Evolutionary conservation across 2,113 vertebrate species (phyloP), one percentile per base, ranked within the genome.

Genomic region (Rhabdornis inornatus): DNA sequence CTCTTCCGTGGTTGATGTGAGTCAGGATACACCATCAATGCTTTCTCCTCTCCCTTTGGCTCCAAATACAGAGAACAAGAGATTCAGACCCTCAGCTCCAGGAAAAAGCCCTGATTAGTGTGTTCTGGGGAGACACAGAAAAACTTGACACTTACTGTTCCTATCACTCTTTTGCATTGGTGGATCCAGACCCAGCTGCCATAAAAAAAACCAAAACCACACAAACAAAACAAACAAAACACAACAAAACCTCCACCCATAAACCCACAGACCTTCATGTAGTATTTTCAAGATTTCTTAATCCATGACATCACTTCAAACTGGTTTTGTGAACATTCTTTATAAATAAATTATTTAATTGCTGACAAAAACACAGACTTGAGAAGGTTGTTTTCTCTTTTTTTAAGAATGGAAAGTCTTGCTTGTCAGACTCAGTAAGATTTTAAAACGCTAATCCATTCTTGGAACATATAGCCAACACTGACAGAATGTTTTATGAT

Each of bases 401-500:
- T 53, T 53, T 52, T 55, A 39, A 60, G 64, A 85, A 40, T 20
- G 18, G 42, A 69, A 86, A 77, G 21, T n/a, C 9, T 37, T 71
- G 42, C 24, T 71, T 59, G 39, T 80, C 70, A 79, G 59, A 61
- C 22, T 44, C 16, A n/a, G 19, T 28, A 57, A 86, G 25, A 59
- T n/a, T 81, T 78, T 45, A 42, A 86, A 91, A 92, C 50, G 59
- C 80, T 94, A 49, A 66, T 83, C 55, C 45, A 40, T 20, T 64
- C 42, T 74, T 65, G 42, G 60, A 70, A 57, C 66, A 83, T 39
- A 57, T 1, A 83, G 59, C 68, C 84, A 89, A 92, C 87, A 63
- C 10, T 90, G 83, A 82, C 88, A 87, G 82, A 91, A 91, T 84
- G 81, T 50, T 94, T 95, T 83, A 94, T 33, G 64, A 92, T 64